Base-by-base conservation (phyloP, 2,113 vertebrate species). In the Pholis gunnellus region DNA sequence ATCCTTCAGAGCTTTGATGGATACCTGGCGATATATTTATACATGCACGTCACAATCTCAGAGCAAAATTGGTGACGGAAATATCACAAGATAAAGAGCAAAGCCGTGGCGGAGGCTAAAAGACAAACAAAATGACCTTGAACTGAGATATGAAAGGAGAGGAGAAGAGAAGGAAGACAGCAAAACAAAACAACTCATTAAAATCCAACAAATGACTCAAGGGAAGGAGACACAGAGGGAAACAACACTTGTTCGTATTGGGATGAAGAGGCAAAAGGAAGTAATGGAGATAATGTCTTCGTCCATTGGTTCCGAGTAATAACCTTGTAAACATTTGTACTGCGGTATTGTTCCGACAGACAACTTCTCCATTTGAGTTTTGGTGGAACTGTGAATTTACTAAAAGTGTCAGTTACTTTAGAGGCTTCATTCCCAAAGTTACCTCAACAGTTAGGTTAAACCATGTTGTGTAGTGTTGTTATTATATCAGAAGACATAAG, bases 161-260 rank as follows among this genome's bases (percentile, higher is more conserved):
- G 9, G 44, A 66, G 36, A 9, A 27, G 61, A 72, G 69, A 68
- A 11, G 10, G 56, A 68, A 11, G 14, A 50, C 60, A 9, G 34
- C n/a, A 29, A 57, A 48, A 85, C 72, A 87, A 85, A 87, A 83
- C 73, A 75, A 61, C 42, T 85, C 76, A 83, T 89, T 89, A 78
- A 85, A 89, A 83, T 67, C 54, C 22, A 67, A 72, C 68, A 75
- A 79, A 84, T 60, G 65, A 70, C 46, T 59, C 13, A 0, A 9
- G 36, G 60, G 65, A 54, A 17, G 57, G 71, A 25, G 14, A 1
- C 9, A 2, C 29, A 48, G 27, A 27, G 27, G 7, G 71, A 66
- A 11, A 5, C 38, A 31, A 13, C 9, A 44, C 13, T 0, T n/a
- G 44, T 66, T 69, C 54, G 72, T 56, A 14, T 22, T 13, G 31